A percentile compares a stretch with the other conserved stretches of the same genome.
Conservation (phyloP, 2,113 vertebrate species). For the Paedocypris sp. region DNA sequence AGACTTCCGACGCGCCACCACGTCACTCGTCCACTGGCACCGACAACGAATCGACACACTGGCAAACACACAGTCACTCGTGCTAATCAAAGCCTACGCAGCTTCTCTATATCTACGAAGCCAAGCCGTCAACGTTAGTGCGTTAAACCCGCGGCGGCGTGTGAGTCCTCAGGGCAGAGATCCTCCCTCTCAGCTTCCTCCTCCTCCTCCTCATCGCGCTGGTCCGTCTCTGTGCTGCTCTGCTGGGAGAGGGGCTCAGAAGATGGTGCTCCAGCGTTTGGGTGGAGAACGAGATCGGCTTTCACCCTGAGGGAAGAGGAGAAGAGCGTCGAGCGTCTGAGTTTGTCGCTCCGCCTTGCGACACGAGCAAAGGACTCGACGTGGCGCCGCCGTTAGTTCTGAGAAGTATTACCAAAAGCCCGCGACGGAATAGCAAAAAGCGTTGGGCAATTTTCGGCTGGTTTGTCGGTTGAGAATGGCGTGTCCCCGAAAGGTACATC, state of each 20-base stretch:
- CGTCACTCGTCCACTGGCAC: background rate
- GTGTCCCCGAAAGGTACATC: background rate
- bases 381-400: background rate
- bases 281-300: constrained; percentile 61
- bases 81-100: constrained; percentile 8
- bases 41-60: background rate
- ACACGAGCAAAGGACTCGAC: background rate
- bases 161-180: constrained; percentile 40
- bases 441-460: too few species aligned
- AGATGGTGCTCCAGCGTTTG: constrained; percentile 72
- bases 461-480: too few species aligned
- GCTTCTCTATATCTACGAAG: constrained; percentile 34
- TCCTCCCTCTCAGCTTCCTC: constrained; percentile 24
- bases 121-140: constrained; percentile 47
- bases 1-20: background rate
- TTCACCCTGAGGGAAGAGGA: constrained; percentile 50
- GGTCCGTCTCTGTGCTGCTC: constrained; percentile 27
- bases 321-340: background rate
- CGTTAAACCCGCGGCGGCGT: constrained; percentile 50
- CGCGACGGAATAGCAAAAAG: background rate
- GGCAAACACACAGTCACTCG: background rate
- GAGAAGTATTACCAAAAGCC: background rate
- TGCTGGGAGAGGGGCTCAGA: constrained; percentile 48
- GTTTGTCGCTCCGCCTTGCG: too few species aligned
- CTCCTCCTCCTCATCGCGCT: constrained; percentile 18